These are phyloP conservation scores for Oxygymnocypris stewartii DNA, from an alignment of 2,113 vertebrate species.

Conservation along the genomic window DNA sequence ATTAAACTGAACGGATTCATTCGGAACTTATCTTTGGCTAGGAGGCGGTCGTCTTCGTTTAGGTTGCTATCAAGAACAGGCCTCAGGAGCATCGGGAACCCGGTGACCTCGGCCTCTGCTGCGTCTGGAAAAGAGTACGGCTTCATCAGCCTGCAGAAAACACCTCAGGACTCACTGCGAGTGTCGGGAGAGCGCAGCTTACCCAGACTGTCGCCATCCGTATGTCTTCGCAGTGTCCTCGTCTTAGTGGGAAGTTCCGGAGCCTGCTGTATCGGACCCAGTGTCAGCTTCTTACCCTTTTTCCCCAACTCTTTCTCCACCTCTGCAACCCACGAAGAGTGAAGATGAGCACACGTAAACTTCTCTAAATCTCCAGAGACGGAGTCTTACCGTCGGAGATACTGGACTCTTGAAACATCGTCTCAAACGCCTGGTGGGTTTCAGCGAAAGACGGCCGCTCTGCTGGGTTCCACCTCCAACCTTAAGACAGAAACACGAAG, in stretches of 20 bases:
- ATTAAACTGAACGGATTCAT: conserved; percentile 89
- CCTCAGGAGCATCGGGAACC: conserved; percentile 88
- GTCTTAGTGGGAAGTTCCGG: conserved; percentile 97
- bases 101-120: conserved; percentile 79
- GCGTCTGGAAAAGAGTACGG: conserved; percentile 73
- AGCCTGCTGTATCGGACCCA: conserved; percentile 84
- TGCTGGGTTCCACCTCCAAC: conserved; percentile 94
- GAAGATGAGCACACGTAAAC: neutral
- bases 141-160: neutral
- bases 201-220: conserved; percentile 78
- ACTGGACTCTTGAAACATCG: conserved; percentile 99
- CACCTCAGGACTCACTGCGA: neutral
- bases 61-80: conserved; percentile 76
- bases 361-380: neutral
- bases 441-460: conserved; percentile 96
- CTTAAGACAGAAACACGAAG: conserved; percentile 65
- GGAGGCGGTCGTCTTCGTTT: conserved; percentile 90
- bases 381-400: conserved; percentile 88
- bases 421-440: conserved; percentile 97
- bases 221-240: conserved; percentile 82
- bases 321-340: conserved; percentile 74
- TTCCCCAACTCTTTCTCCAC: conserved; percentile 98
- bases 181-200: conserved; percentile 20
- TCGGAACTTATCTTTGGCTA: conserved; percentile 86
- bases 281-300: conserved; percentile 79